phyloP scores from a whole-genome alignment of 2,888 invertebrate genomes.

The Orthosia incerta region DNA sequence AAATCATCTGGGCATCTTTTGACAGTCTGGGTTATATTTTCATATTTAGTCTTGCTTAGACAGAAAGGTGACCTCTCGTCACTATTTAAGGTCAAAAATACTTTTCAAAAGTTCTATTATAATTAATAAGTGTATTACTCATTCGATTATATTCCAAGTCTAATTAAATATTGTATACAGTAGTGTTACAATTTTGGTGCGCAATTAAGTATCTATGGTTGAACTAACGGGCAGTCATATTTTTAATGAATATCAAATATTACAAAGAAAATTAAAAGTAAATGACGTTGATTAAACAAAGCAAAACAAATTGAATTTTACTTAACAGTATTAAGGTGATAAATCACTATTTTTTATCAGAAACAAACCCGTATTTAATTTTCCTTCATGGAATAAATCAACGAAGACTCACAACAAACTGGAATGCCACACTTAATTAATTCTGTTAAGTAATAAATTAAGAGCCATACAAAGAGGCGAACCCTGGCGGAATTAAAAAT shows the following conservation, averaged over 20 bases:
- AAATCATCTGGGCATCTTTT: conserved; percentile 3
- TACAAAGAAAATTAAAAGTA: background rate
- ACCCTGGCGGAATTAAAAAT: no score
- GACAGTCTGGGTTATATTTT: background rate
- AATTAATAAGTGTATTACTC: background rate
- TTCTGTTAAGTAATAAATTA: conserved; percentile 23
- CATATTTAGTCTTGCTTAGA: background rate
- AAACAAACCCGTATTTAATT: background rate
- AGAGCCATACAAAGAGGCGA: background rate
- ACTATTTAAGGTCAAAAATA: background rate
- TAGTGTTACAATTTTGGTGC: no score
- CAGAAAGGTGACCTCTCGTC: background rate
- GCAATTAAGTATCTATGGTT: no score
- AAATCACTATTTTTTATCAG: background rate
- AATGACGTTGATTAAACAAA: background rate
- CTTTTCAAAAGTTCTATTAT: background rate
- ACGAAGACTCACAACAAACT: conserved; percentile 21
- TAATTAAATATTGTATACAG: background rate
- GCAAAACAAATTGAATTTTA: background rate
- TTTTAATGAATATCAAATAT: no score
- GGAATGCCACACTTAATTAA: conserved; percentile 38
- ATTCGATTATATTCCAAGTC: background rate
- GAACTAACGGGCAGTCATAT: no score
- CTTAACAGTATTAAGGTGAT: background rate
- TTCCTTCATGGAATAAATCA: conserved; percentile 11